A percentile compares a stretch with the other conserved stretches of the same genome.
Evolutionary conservation across 2,888 invertebrate species (phyloP).

Genomic region (Aleiodes leptofemur): DNA sequence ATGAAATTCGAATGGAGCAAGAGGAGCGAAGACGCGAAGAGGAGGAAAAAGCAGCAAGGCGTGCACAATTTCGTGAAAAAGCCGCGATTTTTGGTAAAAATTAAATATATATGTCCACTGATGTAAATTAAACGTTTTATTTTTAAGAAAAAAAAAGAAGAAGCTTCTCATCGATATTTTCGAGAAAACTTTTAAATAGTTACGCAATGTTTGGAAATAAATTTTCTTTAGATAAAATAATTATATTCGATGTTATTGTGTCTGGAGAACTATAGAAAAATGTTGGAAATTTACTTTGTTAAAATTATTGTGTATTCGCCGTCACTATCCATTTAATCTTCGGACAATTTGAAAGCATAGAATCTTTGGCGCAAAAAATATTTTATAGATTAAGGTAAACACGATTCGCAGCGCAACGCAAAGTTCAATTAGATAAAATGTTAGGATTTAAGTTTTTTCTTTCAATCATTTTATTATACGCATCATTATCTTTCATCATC

Average conservation of each 20-base stretch:
- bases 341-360: background rate
- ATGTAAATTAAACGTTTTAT: slow-evolving; percentile 11
- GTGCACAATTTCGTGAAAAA: slow-evolving; percentile 91
- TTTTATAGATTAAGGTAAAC: background rate
- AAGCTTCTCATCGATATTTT: slow-evolving; percentile 7
- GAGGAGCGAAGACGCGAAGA: slow-evolving; percentile 90
- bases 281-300: background rate
- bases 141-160: background rate
- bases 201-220: background rate
- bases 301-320: background rate
- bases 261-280: background rate
- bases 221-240: background rate
- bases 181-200: background rate
- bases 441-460: background rate
- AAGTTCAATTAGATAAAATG: slow-evolving; percentile 10
- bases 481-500: background rate
- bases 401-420: background rate
- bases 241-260: slow-evolving; percentile 4
- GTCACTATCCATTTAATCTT: background rate
- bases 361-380: background rate
- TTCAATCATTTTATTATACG: slow-evolving; percentile 2
- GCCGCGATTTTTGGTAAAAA: slow-evolving; percentile 87
- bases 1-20: slow-evolving; percentile 94
- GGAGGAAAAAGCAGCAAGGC: slow-evolving; percentile 88
- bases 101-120: slow-evolving; percentile 49